Evolutionary conservation across 2,797 vertebrate genomes (phyloP), one percentile per base, ranked within the genome.

Genomic region (Darevskia mixta): DNA sequence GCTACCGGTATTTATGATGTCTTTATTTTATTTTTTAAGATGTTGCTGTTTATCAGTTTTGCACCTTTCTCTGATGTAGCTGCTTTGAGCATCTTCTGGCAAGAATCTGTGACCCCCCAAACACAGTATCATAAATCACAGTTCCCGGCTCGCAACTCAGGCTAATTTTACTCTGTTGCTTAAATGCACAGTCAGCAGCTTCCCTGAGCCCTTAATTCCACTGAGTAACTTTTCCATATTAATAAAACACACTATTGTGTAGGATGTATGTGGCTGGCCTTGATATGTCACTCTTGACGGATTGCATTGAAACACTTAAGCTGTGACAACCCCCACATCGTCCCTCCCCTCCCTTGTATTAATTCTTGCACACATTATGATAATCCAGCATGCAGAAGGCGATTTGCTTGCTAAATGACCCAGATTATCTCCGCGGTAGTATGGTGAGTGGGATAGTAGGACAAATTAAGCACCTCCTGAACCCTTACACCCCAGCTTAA

Each of bases 361-460:
- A 85, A 89, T 77, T 88, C 66, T 67, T 76, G 77, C 43, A 20
- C 58, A 41, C 83, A 81, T 88, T 75, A 80, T 49, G 67, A 64
- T 88, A 85, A 81, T 85, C 87, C 23, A 49, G 77, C 38, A 38
- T 27, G 82, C 38, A 7, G 23, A 55, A 84, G 55, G 29, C 27
- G 27, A 29, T 23, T 49, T 4, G 41, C n/a, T 8, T 76, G 32
- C 64, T 81, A 76, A 89, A 66, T 85, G 83, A 89, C 88, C 83
- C 88, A 89, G 83, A 75, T 85, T 75, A 73, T 61, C 61, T 18
- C 41, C 49, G 10, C 23, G 27, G 75, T 79, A 64, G 32, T 71
- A 38, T 82, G 72, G 86, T 76, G 66, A 88, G 58, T 89, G 71
- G 78, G 32, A 85, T 49, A 89, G 55, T 85, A 81, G 83, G 77